Evolutionary conservation across 2,113 vertebrate genomes (phyloP).

Genomic region (Dromas ardeola): DNA sequence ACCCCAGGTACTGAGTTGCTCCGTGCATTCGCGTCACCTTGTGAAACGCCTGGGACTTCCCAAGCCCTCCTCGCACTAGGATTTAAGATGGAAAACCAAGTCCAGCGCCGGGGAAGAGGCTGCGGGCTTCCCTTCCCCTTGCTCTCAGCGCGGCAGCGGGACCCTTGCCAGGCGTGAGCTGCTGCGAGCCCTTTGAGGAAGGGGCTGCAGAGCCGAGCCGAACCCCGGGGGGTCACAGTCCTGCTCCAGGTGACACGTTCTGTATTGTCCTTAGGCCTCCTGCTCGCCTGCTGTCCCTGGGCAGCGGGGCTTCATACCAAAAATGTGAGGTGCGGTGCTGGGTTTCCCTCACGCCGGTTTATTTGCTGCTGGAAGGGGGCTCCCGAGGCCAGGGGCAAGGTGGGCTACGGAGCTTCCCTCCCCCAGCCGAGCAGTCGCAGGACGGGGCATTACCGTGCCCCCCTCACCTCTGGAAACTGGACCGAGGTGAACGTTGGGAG

Average conservation of each 20-base stretch:
- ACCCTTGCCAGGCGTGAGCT: fast-evolving
- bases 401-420: fast-evolving
- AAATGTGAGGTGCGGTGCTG: fast-evolving
- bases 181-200: fast-evolving
- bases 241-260: fast-evolving
- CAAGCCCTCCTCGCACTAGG: not conserved
- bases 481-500: constrained; percentile 6
- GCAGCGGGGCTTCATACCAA: not conserved
- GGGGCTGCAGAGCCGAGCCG: not conserved
- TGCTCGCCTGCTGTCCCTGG: not conserved
- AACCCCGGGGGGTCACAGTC: too few relatives aligned
- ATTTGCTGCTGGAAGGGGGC: not conserved
- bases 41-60: not conserved
- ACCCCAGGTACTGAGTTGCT: not conserved
- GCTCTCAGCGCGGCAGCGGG: not conserved
- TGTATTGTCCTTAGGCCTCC: not conserved
- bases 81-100: not conserved
- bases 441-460: not conserved
- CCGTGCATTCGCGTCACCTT: not conserved
- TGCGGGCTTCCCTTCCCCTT: fast-evolving
- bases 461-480: not conserved
- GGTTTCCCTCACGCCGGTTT: fast-evolving
- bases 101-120: not conserved
- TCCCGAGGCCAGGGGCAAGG: not conserved
- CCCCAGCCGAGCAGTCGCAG: fast-evolving